Conservation (phyloP, 2,797 vertebrate species). For the Knipowitschia caucasica region DNA sequence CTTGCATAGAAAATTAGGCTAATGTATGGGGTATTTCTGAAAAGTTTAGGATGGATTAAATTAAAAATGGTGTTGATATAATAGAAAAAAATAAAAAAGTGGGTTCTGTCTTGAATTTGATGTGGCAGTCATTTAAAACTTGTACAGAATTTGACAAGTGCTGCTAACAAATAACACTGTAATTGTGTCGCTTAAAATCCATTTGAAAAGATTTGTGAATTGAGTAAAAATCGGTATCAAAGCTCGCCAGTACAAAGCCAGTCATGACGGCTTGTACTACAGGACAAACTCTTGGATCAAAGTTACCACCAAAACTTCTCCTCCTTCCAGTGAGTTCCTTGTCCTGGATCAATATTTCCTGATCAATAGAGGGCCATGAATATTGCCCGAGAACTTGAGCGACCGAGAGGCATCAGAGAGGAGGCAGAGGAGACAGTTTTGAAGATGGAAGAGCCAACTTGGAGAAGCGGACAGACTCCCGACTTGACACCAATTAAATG, state of each 20-base stretch:
- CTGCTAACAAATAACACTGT: too few relatives aligned
- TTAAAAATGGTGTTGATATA: not conserved
- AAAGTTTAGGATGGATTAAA: not conserved
- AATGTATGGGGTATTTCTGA: not conserved
- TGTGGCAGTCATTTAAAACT: too few relatives aligned
- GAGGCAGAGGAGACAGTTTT: conserved; percentile 21
- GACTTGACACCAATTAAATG: conserved; percentile 52
- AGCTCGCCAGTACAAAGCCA: too few relatives aligned
- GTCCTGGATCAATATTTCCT: conserved; percentile 74
- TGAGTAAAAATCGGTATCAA: too few relatives aligned
- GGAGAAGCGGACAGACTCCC: conserved; percentile 20
- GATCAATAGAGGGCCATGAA: conserved; percentile 87
- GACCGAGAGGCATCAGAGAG: conserved; percentile 39
- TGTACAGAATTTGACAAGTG: too few relatives aligned
- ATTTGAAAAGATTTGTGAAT: too few relatives aligned
- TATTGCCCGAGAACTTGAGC: conserved; percentile 64
- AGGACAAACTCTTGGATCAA: conserved; percentile 17
- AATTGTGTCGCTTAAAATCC: too few relatives aligned
- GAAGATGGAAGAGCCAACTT: not conserved
- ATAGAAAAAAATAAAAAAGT: too few relatives aligned
- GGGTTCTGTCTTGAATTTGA: too few relatives aligned
- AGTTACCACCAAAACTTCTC: conserved; percentile 44
- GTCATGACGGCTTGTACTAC: not conserved
- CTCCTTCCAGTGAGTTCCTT: conserved; percentile 65
- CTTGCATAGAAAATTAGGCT: not conserved